Evolutionary conservation across 2,113 vertebrate genomes (phyloP).

Genomic region (Mus musculus): DNA sequence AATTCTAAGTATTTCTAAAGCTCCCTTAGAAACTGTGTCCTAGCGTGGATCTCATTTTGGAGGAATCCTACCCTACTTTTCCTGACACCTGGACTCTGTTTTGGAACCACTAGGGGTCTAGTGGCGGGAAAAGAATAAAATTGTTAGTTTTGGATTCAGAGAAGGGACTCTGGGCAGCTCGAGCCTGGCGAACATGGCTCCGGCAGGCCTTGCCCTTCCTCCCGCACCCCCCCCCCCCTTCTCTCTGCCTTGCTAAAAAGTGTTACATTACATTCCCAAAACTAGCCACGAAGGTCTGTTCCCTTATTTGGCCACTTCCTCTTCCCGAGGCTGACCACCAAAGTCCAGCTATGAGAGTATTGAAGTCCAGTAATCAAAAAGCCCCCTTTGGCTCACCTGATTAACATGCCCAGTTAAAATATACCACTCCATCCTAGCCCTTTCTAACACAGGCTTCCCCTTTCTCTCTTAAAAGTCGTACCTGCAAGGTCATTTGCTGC

Average conservation of each 20-base stretch:
- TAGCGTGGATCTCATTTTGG: neutral
- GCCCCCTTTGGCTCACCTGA: neutral
- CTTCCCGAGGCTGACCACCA: neutral
- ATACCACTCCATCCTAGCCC: neutral
- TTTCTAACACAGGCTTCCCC: neutral
- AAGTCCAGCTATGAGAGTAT: neutral
- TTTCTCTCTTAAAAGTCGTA: neutral
- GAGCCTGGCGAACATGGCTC: neutral
- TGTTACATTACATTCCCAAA: neutral
- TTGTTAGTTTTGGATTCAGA: conserved; percentile 54
- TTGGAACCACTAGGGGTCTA: neutral
- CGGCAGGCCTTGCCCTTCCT: neutral
- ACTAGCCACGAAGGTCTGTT: neutral
- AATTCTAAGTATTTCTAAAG: conserved; percentile 51
- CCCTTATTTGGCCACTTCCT: neutral
- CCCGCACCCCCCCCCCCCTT: too few species aligned
- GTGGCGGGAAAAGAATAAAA: conserved; percentile 38
- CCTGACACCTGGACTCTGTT: neutral
- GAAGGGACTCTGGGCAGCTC: neutral
- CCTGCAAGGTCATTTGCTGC: neutral
- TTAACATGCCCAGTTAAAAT: neutral
- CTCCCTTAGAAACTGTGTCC: neutral
- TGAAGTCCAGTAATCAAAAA: neutral
- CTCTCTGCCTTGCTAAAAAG: neutral
- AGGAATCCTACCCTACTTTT: neutral